These are phyloP conservation scores for Lottia gigantea DNA, from an alignment of 2,888 invertebrate species.

Conservation along the genomic window DNA sequence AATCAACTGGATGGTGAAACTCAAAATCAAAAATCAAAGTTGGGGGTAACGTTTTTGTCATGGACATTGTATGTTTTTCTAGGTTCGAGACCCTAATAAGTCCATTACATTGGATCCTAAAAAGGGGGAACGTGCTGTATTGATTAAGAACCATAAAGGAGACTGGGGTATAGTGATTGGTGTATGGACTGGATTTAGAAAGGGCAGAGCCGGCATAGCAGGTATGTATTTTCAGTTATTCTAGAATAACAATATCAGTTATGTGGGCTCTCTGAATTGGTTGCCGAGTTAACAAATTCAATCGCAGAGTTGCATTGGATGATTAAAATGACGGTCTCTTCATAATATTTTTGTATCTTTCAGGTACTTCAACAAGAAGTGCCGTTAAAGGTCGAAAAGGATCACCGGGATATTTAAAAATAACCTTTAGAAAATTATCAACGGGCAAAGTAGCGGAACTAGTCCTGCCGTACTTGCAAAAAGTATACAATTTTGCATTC, in stretches of 20 bases:
- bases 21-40: too few relatives aligned
- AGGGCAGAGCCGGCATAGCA: constrained; percentile 58
- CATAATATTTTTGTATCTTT: neutral
- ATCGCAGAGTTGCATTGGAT: too few relatives aligned
- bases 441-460: constrained; percentile 44
- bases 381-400: constrained; percentile 60
- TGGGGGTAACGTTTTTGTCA: too few relatives aligned
- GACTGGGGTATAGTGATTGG: constrained; percentile 70
- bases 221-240: constrained; percentile 34
- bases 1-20: too few relatives aligned
- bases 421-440: constrained; percentile 53
- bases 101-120: constrained; percentile 66
- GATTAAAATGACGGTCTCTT: too few relatives aligned
- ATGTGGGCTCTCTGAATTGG: too few relatives aligned
- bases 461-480: constrained; percentile 44
- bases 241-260: too few relatives aligned
- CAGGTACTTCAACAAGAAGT: constrained; percentile 27
- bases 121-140: constrained; percentile 69
- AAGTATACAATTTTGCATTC: constrained; percentile 43
- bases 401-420: constrained; percentile 58
- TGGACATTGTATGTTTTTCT: neutral
- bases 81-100: constrained; percentile 46
- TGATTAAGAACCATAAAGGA: constrained; percentile 69
- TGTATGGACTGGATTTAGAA: constrained; percentile 68
- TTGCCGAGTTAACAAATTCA: too few relatives aligned